Evolutionary conservation across 2,113 vertebrate species (phyloP), one percentile per base, ranked within the genome.

Genomic region (Tursiops truncatus): DNA sequence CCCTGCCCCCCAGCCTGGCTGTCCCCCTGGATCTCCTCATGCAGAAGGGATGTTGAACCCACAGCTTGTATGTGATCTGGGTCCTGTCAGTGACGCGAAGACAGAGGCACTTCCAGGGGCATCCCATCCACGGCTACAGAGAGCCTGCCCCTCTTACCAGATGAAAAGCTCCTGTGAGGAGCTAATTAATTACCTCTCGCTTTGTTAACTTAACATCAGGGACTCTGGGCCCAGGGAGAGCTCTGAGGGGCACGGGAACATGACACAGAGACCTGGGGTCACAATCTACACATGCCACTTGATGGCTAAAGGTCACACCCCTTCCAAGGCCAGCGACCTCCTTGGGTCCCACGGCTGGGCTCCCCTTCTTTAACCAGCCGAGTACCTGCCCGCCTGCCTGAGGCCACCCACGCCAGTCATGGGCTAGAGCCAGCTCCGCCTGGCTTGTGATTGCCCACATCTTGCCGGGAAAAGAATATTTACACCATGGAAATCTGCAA

Each of bases 1-100:
- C 7, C 25, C 25, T 5, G 1, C 3, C 5, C 18, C 1, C 2
- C 5, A 56, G 26, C 73, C 38, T 9, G 33, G 71, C 38, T 6
- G 3, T 8, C 20, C 38, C 20, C 2, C 3, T 31, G 36, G 25
- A 17, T 23, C n/a, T 73, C 33, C 5, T 58, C 31, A 1, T 58
- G n/a, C 63, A 67, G 47, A 60, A 67, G 26, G 73, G 28, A 4
- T 7, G 36, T 6, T 41, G 36, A n/a, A 47, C 9, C 41, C 28
- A 68, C 21, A 47, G n/a, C 41, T 31, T 36, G 41, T 44, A 9
- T 36, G 21, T 12, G 56, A 41, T 53, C 36, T 26, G 21, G 25
- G 28, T 33, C 11, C 26, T 71, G 15, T 47, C 53, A 3, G 2
- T 1, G 9, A 53, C 53, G 10, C 36, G 68, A 74, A 28, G 9